Evolutionary conservation across 1,140 invertebrate species (phyloP).

Genomic region (Zaprionus taronus): DNA sequence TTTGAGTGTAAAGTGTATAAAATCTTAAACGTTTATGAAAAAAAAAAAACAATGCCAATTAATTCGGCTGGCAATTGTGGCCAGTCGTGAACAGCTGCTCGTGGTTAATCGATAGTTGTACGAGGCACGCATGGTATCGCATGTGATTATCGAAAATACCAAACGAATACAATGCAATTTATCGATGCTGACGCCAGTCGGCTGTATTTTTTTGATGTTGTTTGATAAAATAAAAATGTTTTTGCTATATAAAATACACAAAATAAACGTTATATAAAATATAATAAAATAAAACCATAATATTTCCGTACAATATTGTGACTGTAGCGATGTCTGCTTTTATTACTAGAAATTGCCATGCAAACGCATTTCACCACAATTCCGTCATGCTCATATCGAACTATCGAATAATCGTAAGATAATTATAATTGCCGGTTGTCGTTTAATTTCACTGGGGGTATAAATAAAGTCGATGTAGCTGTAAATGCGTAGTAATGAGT

Average conservation of each 20-base stretch:
- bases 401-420: constrained; percentile 2
- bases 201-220: not conserved
- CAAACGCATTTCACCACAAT: not conserved
- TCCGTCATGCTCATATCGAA: not conserved
- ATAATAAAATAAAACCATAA: not conserved
- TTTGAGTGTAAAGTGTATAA: not conserved
- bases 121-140: not conserved
- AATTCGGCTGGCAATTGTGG: not conserved
- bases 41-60: constrained; percentile 15
- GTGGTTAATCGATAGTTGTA: constrained; percentile 33
- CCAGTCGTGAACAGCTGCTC: constrained; percentile 12
- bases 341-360: not conserved
- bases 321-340: not conserved
- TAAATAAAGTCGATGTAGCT: constrained; percentile 41
- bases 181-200: not conserved
- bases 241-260: not conserved
- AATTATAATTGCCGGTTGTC: constrained; percentile 34
- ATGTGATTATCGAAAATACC: not conserved
- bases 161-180: not conserved
- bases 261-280: not conserved
- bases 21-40: constrained; percentile 45
- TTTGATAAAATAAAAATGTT: not conserved
- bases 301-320: not conserved
- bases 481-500: constrained; percentile 41
- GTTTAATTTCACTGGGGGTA: not conserved